phyloP scores from a whole-genome alignment of 1,140 invertebrate species.

The Subanguina moxae region DNA sequence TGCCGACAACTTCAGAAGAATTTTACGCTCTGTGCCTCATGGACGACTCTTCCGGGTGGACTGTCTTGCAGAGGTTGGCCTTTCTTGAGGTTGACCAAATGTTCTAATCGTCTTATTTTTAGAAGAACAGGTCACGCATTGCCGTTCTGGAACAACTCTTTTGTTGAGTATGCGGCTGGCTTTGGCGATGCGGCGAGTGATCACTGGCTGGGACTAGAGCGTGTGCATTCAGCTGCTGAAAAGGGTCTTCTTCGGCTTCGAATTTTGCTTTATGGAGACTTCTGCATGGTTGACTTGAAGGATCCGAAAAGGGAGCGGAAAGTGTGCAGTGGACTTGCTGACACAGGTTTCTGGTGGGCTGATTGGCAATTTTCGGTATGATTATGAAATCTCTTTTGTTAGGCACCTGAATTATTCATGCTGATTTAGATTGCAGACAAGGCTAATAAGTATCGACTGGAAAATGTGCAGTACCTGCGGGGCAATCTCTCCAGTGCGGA shows the following conservation, averaged over 20 bases:
- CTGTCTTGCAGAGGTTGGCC: slow-evolving; percentile 17
- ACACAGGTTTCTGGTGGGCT: slow-evolving; percentile 21
- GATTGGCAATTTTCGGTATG: slow-evolving; percentile 21
- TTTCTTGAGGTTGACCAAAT: background rate
- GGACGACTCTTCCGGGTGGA: slow-evolving; percentile 17
- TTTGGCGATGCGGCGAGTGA: slow-evolving; percentile 13
- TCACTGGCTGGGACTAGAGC: slow-evolving; percentile 23
- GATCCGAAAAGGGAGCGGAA: background rate
- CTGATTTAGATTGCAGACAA: slow-evolving; percentile 13
- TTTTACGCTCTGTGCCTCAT: slow-evolving; percentile 21
- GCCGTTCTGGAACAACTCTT: slow-evolving; percentile 12
- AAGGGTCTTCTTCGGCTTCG: slow-evolving; percentile 18
- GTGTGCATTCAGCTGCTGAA: slow-evolving; percentile 2
- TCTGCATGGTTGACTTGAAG: background rate
- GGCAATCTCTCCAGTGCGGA: slow-evolving; percentile 8
- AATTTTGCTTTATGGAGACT: slow-evolving; percentile 18
- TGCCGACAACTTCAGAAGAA: background rate
- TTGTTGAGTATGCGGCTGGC: slow-evolving; percentile 12
- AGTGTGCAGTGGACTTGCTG: background rate
- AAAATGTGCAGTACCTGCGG: background rate
- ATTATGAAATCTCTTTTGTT: background rate
- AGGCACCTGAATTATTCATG: background rate
- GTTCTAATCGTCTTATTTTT: background rate
- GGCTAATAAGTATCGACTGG: slow-evolving; percentile 16
- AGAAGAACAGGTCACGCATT: background rate